phyloP scores from a whole-genome alignment of 1,140 invertebrate genomes.

The Trypoxylus dichotomus region DNA sequence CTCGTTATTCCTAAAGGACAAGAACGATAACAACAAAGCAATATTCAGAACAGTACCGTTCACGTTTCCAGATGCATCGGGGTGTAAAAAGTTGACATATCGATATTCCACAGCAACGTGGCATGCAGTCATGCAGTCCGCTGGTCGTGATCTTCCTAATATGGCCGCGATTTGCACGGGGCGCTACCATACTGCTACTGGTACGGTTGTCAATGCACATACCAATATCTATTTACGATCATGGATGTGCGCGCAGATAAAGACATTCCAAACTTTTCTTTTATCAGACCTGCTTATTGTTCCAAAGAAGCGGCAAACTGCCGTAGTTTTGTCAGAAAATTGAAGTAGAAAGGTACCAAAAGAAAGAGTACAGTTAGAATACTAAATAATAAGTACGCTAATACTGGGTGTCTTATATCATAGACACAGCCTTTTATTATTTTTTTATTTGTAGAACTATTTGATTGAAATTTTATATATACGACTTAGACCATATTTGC shows the following conservation, averaged over 20 bases:
- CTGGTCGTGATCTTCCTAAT: constrained; percentile 34
- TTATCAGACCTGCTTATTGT: constrained; percentile 1
- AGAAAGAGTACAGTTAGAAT: too few relatives aligned
- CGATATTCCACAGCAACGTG: constrained; percentile 30
- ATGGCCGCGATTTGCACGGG: constrained; percentile 33
- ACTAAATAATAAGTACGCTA: too few relatives aligned
- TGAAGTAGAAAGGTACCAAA: neutral
- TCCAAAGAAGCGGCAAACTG: neutral
- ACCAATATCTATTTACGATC: constrained; percentile 35
- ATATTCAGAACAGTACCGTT: constrained; percentile 19
- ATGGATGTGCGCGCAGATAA: constrained; percentile 31
- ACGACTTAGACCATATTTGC: too few relatives aligned
- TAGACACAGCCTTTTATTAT: too few relatives aligned
- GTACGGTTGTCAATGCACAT: constrained; percentile 34
- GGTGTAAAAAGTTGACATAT: constrained; percentile 34
- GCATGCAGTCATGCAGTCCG: constrained; percentile 32
- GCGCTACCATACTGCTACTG: constrained; percentile 34
- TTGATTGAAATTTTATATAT: too few relatives aligned
- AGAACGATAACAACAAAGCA: neutral
- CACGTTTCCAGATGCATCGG: constrained; percentile 26
- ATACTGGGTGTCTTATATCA: too few relatives aligned
- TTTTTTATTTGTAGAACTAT: too few relatives aligned
- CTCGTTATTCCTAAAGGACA: neutral
- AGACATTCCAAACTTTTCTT: constrained; percentile 32
- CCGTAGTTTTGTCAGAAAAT: constrained; percentile 2